Evolutionary conservation across 2,113 vertebrate species (phyloP).

Genomic region (Sylvilagus bachmani): DNA sequence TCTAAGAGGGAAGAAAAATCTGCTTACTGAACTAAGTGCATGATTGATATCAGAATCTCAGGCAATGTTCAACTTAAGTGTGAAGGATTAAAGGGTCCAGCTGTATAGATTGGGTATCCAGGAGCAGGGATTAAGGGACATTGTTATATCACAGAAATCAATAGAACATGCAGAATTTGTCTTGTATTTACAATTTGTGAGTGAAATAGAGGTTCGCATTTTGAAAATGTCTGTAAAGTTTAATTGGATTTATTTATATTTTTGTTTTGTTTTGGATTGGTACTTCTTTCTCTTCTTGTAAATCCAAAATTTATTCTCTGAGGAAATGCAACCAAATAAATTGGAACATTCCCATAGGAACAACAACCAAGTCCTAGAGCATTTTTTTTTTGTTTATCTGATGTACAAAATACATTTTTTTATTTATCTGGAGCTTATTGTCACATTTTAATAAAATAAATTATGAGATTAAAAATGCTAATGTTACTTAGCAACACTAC

Average conservation of each 20-base stretch:
- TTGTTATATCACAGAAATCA: not conserved
- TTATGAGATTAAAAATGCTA: conserved; percentile 65
- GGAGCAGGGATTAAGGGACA: not conserved
- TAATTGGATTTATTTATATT: conserved; percentile 60
- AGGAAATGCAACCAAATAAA: conserved; percentile 75
- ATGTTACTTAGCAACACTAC: conserved; percentile 43
- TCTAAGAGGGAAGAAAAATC: not conserved
- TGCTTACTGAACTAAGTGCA: not conserved
- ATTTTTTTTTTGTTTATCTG: conserved; percentile 79
- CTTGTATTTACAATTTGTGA: not conserved
- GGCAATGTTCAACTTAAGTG: not conserved
- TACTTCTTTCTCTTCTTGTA: conserved; percentile 63
- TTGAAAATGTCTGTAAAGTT: conserved; percentile 13
- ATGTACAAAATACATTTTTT: conserved; percentile 69
- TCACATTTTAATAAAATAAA: conserved; percentile 60
- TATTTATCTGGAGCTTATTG: conserved; percentile 62
- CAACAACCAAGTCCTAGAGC: conserved; percentile 67
- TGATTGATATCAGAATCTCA: conserved; percentile 25
- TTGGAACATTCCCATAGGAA: conserved; percentile 78
- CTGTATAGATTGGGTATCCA: not conserved
- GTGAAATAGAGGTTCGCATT: not conserved
- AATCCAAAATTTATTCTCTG: conserved; percentile 75
- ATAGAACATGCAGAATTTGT: not conserved
- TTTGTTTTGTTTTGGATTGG: conserved; percentile 66
- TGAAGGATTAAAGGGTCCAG: not conserved